Evolutionary conservation across 2,888 invertebrate genomes (phyloP).

Genomic region (Conops quadrifasciatus): DNA sequence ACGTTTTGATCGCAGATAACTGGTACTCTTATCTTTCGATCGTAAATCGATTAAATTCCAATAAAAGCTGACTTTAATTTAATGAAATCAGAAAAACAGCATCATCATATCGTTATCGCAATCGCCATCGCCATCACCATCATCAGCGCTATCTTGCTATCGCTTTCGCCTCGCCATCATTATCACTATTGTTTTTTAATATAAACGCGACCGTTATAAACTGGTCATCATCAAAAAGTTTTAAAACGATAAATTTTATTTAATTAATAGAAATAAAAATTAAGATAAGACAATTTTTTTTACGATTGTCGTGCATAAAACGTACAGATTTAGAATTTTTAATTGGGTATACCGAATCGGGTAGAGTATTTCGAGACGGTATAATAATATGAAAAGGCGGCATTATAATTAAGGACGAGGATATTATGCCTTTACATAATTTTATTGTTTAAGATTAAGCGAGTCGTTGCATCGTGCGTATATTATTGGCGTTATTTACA

Average conservation of each 20-base stretch:
- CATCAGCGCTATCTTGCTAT: not conserved
- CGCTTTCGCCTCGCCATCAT: not conserved
- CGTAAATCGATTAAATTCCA: constrained; percentile 26
- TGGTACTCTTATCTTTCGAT: constrained; percentile 7
- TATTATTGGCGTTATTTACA: no score
- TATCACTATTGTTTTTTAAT: not conserved
- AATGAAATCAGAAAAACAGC: constrained; percentile 1
- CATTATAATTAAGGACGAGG: no score
- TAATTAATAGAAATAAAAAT: constrained; percentile 40
- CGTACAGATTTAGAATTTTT: no score
- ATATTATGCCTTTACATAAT: no score
- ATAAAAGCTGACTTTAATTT: constrained; percentile 15
- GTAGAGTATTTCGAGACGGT: no score
- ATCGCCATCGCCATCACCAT: not conserved
- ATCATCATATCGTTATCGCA: not conserved
- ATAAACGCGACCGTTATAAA: not conserved
- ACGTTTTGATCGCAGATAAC: no score
- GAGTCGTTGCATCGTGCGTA: no score
- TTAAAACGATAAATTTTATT: constrained; percentile 37
- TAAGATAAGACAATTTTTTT: constrained; percentile 24
- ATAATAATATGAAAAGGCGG: no score
- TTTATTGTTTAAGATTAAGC: no score
- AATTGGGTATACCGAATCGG: no score
- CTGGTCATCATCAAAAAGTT: constrained; percentile 12
- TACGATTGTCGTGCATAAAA: not conserved